phyloP scores from a whole-genome alignment of 1,140 invertebrate genomes.

The Notospermus geniculatus region DNA sequence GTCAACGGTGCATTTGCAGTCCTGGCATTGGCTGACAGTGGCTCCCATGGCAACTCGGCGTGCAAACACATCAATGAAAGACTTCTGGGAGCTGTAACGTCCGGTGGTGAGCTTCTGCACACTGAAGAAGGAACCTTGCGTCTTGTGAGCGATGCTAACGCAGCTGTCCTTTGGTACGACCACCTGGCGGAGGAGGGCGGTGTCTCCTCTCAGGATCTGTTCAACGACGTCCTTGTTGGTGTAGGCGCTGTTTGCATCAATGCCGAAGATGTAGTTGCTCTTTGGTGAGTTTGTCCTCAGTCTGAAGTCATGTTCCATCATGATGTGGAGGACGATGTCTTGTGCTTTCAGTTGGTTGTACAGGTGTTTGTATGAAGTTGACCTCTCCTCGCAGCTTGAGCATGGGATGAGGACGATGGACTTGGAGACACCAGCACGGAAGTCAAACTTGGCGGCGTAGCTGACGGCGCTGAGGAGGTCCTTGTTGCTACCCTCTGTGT shows the following conservation, averaged over 20 bases:
- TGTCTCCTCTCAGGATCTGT: conserved; percentile 63
- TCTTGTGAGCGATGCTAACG: conserved; percentile 74
- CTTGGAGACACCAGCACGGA: conserved; percentile 80
- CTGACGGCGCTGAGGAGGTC: conserved; percentile 68
- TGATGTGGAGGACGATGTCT: conserved; percentile 76
- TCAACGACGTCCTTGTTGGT: conserved; percentile 72
- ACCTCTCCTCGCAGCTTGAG: conserved; percentile 64
- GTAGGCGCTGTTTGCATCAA: conserved; percentile 71
- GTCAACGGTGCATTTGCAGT: conserved; percentile 69
- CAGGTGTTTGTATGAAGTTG: conserved; percentile 76
- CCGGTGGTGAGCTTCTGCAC: conserved; percentile 25
- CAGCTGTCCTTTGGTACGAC: conserved; percentile 74
- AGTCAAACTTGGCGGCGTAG: conserved; percentile 73
- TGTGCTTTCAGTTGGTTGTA: conserved; percentile 72
- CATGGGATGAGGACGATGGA: conserved; percentile 81
- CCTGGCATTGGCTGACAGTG: conserved; percentile 64
- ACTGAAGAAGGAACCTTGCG: conserved; percentile 69
- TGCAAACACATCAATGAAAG: conserved; percentile 69
- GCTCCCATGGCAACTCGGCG: conserved; percentile 67
- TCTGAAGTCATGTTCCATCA: conserved; percentile 62
- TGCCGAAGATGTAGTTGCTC: conserved; percentile 48
- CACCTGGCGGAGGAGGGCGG: conserved; percentile 68
- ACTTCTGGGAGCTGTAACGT: conserved; percentile 59
- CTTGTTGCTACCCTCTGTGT: conserved; percentile 20
- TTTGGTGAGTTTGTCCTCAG: conserved; percentile 22